Evolutionary conservation across 2,113 vertebrate species (phyloP).

Genomic region (Hylia prasina): DNA sequence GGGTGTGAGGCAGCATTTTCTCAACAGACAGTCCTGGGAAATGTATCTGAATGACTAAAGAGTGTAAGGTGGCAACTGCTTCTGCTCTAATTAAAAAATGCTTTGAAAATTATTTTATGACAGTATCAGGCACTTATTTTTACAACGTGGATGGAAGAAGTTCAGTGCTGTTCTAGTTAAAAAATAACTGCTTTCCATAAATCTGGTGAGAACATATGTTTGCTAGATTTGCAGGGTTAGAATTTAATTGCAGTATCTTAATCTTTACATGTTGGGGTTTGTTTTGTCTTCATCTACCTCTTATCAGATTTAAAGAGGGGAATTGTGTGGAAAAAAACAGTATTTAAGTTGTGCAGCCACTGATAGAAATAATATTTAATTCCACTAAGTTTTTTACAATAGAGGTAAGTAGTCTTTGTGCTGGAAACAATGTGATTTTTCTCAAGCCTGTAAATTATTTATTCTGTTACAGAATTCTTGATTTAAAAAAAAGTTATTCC

Average conservation of each 20-base stretch:
- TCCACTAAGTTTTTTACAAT: neutral
- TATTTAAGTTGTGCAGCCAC: neutral
- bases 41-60: neutral
- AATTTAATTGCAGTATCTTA: slow-evolving; percentile 22
- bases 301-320: neutral
- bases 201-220: slow-evolving; percentile 29
- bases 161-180: neutral
- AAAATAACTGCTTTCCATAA: slow-evolving; percentile 21
- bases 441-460: slow-evolving; percentile 21
- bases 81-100: neutral
- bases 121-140: neutral
- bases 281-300: slow-evolving; percentile 33
- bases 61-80: neutral
- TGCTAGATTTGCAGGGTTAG: neutral
- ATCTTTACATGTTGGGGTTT: neutral
- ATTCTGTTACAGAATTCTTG: neutral
- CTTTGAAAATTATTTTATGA: neutral
- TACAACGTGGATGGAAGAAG: neutral
- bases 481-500: neutral
- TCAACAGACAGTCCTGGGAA: neutral
- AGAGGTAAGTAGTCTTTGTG: neutral
- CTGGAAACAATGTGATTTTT: neutral
- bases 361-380: neutral
- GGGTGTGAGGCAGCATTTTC: neutral
- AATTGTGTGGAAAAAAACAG: neutral